Evolutionary conservation across 2,888 invertebrate species (phyloP).

Genomic region (Dysmachus trigonus): DNA sequence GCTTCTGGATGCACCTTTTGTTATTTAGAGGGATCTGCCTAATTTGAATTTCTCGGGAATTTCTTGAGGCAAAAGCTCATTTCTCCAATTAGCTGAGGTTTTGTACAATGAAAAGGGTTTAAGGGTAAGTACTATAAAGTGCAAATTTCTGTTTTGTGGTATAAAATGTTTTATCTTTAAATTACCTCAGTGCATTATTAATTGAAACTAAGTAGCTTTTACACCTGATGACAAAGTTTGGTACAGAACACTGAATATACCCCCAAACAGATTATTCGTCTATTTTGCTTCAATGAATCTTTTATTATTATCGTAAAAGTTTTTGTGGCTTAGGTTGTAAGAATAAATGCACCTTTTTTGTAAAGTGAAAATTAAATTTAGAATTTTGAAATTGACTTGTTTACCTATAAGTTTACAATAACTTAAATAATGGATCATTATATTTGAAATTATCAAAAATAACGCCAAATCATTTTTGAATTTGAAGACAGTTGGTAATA

Average conservation of each 20-base stretch:
- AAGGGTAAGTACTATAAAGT: not conserved
- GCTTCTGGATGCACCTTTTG: not conserved
- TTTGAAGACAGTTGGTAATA: too few relatives aligned
- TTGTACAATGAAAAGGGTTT: not conserved
- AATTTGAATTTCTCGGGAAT: not conserved
- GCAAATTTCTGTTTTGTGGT: not conserved
- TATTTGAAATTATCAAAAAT: too few relatives aligned
- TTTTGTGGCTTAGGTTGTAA: too few relatives aligned
- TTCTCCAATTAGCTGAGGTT: not conserved
- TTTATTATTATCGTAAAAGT: not conserved
- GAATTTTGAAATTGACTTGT: too few relatives aligned
- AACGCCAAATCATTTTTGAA: too few relatives aligned
- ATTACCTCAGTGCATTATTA: not conserved
- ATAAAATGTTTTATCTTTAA: not conserved
- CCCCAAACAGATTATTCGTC: not conserved
- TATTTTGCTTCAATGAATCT: not conserved
- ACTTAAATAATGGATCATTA: too few relatives aligned
- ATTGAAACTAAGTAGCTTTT: not conserved
- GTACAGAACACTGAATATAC: not conserved
- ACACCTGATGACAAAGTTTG: not conserved
- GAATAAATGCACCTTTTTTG: too few relatives aligned
- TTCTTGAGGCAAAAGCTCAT: not conserved
- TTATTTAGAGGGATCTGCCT: not conserved
- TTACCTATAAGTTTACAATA: too few relatives aligned
- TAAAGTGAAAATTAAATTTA: too few relatives aligned